These are phyloP conservation scores for Liolophura sinensis DNA, from an alignment of 1,140 invertebrate species.

Conservation along the genomic window DNA sequence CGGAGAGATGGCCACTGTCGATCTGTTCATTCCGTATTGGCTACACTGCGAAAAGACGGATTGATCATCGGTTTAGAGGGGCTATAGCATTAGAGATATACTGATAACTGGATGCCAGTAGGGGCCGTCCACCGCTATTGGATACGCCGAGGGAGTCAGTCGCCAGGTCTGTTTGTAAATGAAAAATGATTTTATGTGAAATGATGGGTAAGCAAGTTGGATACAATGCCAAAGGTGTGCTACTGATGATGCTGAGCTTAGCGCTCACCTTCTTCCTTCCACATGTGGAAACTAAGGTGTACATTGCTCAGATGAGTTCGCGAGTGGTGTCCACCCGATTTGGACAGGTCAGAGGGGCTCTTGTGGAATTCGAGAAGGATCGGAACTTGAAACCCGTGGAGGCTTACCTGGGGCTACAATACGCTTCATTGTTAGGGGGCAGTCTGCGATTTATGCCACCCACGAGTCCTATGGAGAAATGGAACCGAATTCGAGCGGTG, in stretches of 20 bases:
- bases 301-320: conserved; percentile 28
- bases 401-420: conserved; percentile 91
- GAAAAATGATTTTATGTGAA: no score
- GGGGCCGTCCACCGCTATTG: no score
- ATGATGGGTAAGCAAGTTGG: no score
- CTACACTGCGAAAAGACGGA: no score
- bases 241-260: conserved; percentile 7
- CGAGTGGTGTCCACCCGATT: conserved; percentile 66
- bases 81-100: no score
- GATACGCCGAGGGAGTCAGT: no score
- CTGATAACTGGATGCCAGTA: no score
- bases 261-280: conserved; percentile 8
- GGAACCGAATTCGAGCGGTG: conserved; percentile 78
- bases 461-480: conserved; percentile 78
- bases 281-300: conserved; percentile 9
- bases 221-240: background rate
- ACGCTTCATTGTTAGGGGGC: conserved; percentile 89
- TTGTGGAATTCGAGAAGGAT: conserved; percentile 76
- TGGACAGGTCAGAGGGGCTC: conserved; percentile 84
- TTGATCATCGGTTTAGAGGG: no score
- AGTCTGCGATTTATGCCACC: conserved; percentile 92
- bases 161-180: no score
- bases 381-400: conserved; percentile 85
- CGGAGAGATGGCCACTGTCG: no score
- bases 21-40: no score